Conservation (phyloP, 2,797 vertebrate genomes). For the Cygnus olor region DNA sequence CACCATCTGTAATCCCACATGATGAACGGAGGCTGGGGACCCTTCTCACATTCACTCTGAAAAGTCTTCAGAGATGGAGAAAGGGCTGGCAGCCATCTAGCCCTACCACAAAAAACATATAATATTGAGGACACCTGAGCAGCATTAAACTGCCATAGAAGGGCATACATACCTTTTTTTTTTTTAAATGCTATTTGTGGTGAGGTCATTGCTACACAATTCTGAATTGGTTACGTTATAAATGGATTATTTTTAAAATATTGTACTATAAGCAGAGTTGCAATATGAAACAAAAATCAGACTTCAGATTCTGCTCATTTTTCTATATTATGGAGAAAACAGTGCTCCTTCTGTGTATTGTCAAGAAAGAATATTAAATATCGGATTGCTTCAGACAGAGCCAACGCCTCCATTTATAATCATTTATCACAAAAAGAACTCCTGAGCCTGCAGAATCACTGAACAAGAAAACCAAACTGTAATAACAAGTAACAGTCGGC, state of each 20-base stretch:
- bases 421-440: not conserved
- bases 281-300: not conserved
- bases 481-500: not conserved
- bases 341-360: not conserved
- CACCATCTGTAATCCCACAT: accelerated
- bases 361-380: conserved; percentile 8
- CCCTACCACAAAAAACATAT: not conserved
- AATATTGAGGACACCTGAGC: not conserved
- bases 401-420: conserved; percentile 12
- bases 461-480: not conserved
- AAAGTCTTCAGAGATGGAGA: not conserved
- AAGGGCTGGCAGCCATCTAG: not conserved
- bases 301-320: not conserved
- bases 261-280: not conserved
- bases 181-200: not conserved
- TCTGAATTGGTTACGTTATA: not conserved
- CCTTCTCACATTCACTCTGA: not conserved
- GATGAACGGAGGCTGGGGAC: not conserved
- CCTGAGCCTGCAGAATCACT: not conserved
- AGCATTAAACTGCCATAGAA: not conserved
- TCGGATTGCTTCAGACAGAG: conserved; percentile 10
- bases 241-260: not conserved
- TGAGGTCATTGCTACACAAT: not conserved
- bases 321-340: not conserved
- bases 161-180: not conserved